These are phyloP conservation scores for Silurus meridionalis DNA, from an alignment of 2,113 vertebrate genomes.

Conservation along the genomic window DNA sequence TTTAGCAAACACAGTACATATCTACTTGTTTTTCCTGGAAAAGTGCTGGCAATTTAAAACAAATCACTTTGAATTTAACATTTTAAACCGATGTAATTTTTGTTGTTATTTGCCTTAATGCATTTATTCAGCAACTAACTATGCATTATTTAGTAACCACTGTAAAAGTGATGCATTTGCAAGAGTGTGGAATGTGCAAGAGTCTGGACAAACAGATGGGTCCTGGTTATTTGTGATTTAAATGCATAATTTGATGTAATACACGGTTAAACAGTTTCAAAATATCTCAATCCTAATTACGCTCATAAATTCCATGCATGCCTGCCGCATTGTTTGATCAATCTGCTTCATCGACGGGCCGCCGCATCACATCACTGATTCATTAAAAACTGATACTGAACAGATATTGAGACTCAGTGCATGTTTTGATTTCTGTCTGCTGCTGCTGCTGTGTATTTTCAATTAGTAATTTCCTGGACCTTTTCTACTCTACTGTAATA, in stretches of 20 bases:
- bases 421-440: neutral
- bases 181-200: neutral
- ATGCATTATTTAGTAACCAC: neutral
- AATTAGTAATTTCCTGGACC: neutral
- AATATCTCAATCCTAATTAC: neutral
- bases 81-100: neutral
- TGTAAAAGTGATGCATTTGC: neutral
- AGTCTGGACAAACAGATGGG: neutral
- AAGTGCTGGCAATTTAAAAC: neutral
- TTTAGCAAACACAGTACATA: no score
- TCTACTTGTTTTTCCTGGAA: neutral
- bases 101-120: neutral
- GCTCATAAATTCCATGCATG: neutral
- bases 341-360: neutral
- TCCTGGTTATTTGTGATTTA: neutral
- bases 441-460: neutral
- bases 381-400: neutral
- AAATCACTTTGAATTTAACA: neutral
- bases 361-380: neutral
- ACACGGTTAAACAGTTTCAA: neutral
- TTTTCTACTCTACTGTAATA: neutral
- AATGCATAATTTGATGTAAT: neutral
- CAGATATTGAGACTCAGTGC: neutral
- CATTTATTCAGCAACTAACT: neutral
- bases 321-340: neutral